These are phyloP conservation scores for Pelecanoides urinatrix DNA, from an alignment of 2,113 vertebrate genomes.

Conservation along the genomic window DNA sequence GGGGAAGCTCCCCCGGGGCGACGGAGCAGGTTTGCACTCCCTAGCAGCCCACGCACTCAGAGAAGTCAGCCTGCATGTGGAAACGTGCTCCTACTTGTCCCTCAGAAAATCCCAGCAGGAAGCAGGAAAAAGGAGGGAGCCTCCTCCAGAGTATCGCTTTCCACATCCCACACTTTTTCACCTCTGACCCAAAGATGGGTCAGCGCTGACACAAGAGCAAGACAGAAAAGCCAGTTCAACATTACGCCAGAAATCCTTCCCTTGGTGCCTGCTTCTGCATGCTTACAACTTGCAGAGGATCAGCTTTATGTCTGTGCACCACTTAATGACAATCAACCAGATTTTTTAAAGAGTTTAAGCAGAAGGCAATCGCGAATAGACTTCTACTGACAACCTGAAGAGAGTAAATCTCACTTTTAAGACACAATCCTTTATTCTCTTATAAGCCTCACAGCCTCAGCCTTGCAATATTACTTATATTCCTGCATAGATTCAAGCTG, in stretches of 20 bases:
- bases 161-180: neutral
- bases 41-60: rapidly evolving
- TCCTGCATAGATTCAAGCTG: neutral
- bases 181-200: neutral
- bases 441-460: neutral
- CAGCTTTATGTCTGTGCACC: neutral
- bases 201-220: neutral
- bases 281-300: neutral
- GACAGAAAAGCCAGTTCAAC: neutral
- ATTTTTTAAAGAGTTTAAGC: neutral
- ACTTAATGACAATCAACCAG: neutral
- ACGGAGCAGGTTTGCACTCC: neutral
- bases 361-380: neutral
- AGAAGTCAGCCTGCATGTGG: neutral
- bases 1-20: neutral
- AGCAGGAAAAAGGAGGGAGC: neutral
- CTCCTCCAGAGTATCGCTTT: neutral
- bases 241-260: neutral
- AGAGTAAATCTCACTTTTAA: neutral
- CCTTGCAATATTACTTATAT: neutral
- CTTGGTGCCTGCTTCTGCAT: neutral
- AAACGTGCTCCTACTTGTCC: neutral
- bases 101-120: neutral
- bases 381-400: neutral
- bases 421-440: neutral